Evolutionary conservation across 2,888 invertebrate species (phyloP), one percentile per base, ranked within the genome.

Genomic region (Linhomoeus sp.): DNA sequence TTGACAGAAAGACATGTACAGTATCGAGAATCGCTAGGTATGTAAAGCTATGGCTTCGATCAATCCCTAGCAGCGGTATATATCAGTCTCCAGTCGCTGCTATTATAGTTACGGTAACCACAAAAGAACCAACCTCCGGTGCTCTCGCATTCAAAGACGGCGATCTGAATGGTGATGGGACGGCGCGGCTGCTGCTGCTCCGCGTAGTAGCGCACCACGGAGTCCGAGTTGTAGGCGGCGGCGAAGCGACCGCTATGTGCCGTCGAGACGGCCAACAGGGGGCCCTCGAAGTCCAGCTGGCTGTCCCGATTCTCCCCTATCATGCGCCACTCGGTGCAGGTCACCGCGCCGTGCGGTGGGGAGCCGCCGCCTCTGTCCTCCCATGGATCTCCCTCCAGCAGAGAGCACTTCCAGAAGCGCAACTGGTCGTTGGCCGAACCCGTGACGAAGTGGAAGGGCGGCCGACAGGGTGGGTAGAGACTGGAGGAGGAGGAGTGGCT

Each of bases 101-200:
- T n/a, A n/a, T n/a, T n/a, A n/a, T n/a, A n/a, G n/a, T n/a, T n/a
- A n/a, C n/a, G n/a, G n/a, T n/a, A n/a, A n/a, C n/a, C n/a, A n/a
- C n/a, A n/a, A n/a, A n/a, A n/a, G n/a, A n/a, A n/a, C n/a, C n/a
- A n/a, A 29, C 76, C 92, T 43, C 88, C 97, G 7, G 90, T 90
- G 54, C 92, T 92, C 70, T 97, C 97, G 66, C 97, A 99, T 67
- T 97, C 97, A 70, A 90, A 94, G 53, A 97, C 90, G 41, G 88
- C 86, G 9, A 97, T 87, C 67, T 59, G 52, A 14, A 61, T 41
- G 41, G 52, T 41, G 36, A 45, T 41, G 14, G 20, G 36, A 17
- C 41, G 3, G 5, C 9, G 14, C 5, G 3, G 3, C 2, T 35
- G 17, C 7, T 29, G 5, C 29, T 5, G 12, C 7, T 12, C 7